Conservation (phyloP, 2,113 vertebrate species). For the Nymphicus hollandicus region DNA sequence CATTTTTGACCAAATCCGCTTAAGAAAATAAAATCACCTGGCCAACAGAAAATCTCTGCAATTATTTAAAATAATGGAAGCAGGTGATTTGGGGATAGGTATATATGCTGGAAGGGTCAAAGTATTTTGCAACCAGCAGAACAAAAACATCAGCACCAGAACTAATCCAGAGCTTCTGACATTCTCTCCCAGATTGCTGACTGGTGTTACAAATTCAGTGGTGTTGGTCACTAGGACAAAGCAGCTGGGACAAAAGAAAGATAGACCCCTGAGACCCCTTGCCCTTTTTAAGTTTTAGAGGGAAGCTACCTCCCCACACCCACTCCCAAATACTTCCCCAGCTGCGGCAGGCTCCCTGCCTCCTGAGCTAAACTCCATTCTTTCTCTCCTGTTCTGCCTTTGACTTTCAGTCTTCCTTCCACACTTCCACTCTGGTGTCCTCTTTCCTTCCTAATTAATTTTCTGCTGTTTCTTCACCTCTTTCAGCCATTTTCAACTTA, state of each 20-base stretch:
- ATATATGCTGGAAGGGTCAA: neutral
- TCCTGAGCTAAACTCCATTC: neutral
- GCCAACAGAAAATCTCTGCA: conserved; percentile 20
- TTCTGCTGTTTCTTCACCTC: neutral
- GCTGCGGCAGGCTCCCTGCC: neutral
- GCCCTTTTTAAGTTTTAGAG: neutral
- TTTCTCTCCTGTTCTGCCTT: neutral
- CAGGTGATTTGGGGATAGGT: neutral
- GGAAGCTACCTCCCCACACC: neutral
- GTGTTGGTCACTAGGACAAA: neutral
- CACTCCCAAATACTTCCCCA: neutral
- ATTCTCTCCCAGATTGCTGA: neutral
- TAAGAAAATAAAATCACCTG: conserved; percentile 63
- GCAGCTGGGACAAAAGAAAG: neutral
- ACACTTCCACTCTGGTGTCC: neutral
- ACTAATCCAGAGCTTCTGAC: neutral
- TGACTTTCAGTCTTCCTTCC: neutral
- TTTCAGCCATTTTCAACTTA: neutral
- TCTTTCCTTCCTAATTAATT: neutral
- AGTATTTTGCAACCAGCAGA: neutral
- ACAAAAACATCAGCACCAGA: neutral
- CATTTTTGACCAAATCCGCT: conserved; percentile 45
- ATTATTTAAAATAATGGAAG: neutral
- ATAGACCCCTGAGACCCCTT: neutral
- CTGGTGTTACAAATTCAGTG: neutral